phyloP scores from a whole-genome alignment of 2,888 invertebrate species.

The Achlya flavicornis region DNA sequence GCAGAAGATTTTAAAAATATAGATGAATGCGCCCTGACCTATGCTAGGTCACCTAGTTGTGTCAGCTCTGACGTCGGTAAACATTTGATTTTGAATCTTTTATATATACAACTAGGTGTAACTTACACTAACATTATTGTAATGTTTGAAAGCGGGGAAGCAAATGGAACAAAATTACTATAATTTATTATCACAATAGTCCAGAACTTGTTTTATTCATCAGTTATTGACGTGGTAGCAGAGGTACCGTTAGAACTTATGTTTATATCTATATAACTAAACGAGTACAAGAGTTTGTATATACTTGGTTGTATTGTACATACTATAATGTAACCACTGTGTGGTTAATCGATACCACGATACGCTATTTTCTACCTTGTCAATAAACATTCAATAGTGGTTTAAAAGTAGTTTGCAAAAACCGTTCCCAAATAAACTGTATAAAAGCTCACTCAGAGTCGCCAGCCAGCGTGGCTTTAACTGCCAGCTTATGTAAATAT shows the following conservation, averaged over 20 bases:
- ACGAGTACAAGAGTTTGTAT: too few species aligned
- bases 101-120: neutral
- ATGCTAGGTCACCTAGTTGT: neutral
- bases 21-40: neutral
- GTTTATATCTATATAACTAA: too few species aligned
- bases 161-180: neutral
- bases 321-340: too few species aligned
- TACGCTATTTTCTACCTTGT: too few species aligned
- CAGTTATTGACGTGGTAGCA: neutral
- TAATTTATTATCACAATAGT: neutral
- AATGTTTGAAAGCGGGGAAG: neutral
- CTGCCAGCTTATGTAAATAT: too few species aligned
- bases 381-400: too few species aligned
- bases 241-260: neutral
- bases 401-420: too few species aligned
- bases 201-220: neutral
- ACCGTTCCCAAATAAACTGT: too few species aligned
- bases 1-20: neutral
- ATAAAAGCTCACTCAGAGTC: too few species aligned
- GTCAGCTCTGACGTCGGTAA: conserved; percentile 2
- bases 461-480: too few species aligned
- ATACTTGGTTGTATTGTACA: too few species aligned
- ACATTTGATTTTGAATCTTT: neutral
- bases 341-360: too few species aligned
- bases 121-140: neutral